phyloP scores from a whole-genome alignment of 2,888 invertebrate species.

The Calephelis perditalis region DNA sequence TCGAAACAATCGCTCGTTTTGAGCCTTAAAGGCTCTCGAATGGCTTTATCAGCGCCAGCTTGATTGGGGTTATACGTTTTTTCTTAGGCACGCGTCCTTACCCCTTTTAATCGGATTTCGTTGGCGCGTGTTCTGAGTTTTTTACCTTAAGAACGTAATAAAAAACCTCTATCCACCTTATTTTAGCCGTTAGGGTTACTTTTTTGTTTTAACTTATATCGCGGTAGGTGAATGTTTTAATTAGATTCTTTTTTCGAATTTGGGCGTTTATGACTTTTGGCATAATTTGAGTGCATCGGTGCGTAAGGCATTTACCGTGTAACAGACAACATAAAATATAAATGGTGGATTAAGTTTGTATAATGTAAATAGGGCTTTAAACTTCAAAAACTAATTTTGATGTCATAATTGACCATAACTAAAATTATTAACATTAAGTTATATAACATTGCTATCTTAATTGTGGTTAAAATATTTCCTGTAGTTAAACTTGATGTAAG shows the following conservation, averaged over 20 bases:
- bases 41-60: conserved; percentile 71
- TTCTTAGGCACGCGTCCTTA: conserved; percentile 57
- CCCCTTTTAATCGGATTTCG: conserved; percentile 74
- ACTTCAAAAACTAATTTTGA: neutral
- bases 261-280: conserved; percentile 21
- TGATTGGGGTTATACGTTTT: conserved; percentile 70
- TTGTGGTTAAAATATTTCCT: too few relatives aligned
- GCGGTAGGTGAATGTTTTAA: conserved; percentile 72
- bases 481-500: too few relatives aligned
- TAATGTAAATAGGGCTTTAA: conserved; percentile 7
- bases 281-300: conserved; percentile 8
- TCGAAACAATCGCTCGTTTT: conserved; percentile 65
- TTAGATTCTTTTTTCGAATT: conserved; percentile 38
- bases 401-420: neutral
- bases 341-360: neutral
- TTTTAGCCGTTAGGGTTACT: conserved; percentile 67
- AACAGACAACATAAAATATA: neutral
- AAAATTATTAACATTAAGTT: conserved; percentile 1
- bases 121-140: conserved; percentile 66
- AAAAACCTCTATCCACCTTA: conserved; percentile 69
- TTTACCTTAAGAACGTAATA: conserved; percentile 47
- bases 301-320: conserved; percentile 3
- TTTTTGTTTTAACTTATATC: conserved; percentile 55
- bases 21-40: conserved; percentile 60
- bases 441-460: neutral